Evolutionary conservation across 2,797 vertebrate genomes (phyloP), one percentile per base, ranked within the genome.

Genomic region (Rhinophrynus dorsalis): DNA sequence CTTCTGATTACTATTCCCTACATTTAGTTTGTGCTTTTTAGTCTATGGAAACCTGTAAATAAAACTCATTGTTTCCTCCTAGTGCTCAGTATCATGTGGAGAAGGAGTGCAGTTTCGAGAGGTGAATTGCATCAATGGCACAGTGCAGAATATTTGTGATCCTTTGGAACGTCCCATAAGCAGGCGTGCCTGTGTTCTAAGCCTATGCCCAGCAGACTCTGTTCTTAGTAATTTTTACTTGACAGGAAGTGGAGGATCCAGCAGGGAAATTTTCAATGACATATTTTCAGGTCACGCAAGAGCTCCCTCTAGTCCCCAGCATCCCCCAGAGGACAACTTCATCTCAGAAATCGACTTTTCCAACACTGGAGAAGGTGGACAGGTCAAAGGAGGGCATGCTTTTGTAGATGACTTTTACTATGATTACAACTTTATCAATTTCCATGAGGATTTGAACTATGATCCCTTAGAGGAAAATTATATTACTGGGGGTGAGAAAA

Each of bases 361-460:
- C 86, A 63, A 78, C 66, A 44, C 92, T 54, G 86, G 81, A 1
- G 54, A 60, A 32, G 45, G 67, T 11, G 69, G 84, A 0, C 77
- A 74, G 7, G 60, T 60, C 18, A 64, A 83, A 5, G 55, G 68
- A 1, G 78, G 81, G 26, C 92, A 87, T 0, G 78, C 93, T 50
- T 83, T 90, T 8, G 92, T 98, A 0, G 96, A 99, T 1, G 95
- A 98, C 50, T 99, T 98, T 79, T 99, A 99, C 81, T 99, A 99
- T 0, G 96, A 99, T 77, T 99, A 99, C 12, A 99, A 99, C 74
- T 99, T 99, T 2, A 99, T 99, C 74, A 95, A 92, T 77, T 99
- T 99, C 79, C 97, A 99, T 0, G 95, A 98, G 76, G 94, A 99
- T 73, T 80, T 98, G 50, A 90, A 92, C 0, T 87, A 94, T 9